A percentile compares a stretch with the other conserved stretches of the same genome.
phyloP scores from a whole-genome alignment of 2,113 vertebrate species.

The Archilochus colubris region DNA sequence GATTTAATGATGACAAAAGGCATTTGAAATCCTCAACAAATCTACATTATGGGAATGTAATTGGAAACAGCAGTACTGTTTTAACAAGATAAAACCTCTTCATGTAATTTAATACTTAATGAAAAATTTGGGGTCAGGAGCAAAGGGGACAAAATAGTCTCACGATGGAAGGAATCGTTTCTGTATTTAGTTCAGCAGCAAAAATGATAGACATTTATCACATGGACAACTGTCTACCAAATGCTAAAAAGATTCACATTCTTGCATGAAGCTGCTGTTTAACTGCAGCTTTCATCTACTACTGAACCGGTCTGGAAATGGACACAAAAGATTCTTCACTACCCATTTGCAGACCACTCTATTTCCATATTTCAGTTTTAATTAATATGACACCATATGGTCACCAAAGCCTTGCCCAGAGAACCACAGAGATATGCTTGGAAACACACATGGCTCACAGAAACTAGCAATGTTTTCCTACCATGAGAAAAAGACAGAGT shows the following conservation, averaged over 20 bases:
- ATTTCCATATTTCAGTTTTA: conserved; percentile 14
- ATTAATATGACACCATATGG: conserved; percentile 44
- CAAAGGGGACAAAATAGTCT: background rate
- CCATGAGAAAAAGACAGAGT: background rate
- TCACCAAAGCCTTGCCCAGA: conserved; percentile 19
- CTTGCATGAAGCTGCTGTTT: background rate
- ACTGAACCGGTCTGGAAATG: background rate
- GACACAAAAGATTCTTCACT: conserved; percentile 2
- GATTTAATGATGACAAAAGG: background rate
- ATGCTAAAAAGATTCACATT: background rate
- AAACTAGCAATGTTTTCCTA: background rate
- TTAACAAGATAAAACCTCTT: background rate
- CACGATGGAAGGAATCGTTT: background rate
- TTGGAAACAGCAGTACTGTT: background rate
- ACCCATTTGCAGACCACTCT: background rate
- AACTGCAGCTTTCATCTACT: background rate
- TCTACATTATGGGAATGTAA: background rate
- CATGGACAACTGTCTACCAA: background rate
- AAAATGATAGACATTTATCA: background rate
- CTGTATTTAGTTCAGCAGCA: background rate
- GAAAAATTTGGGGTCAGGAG: background rate
- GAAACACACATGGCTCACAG: conserved; percentile 20
- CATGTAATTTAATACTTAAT: background rate
- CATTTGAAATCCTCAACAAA: background rate
- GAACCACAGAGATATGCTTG: conserved; percentile 19